Evolutionary conservation across 2,797 vertebrate genomes (phyloP).

Genomic region (Clamator glandarius): DNA sequence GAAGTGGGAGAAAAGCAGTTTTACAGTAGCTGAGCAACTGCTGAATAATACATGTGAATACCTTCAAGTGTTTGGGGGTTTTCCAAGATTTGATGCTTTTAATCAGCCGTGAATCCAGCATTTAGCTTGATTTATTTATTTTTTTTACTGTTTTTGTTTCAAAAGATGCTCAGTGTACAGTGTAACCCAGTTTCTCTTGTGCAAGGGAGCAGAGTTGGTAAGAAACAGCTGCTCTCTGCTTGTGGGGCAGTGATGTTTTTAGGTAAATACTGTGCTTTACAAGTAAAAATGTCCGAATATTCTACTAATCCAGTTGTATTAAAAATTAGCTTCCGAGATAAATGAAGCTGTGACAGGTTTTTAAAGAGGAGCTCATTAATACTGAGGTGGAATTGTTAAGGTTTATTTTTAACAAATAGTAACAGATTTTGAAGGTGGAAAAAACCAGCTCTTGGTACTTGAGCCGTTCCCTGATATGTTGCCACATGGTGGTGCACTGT

Average conservation of each 20-base stretch:
- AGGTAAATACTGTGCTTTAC: neutral
- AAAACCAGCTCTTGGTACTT: neutral
- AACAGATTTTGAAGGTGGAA: neutral
- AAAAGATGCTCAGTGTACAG: neutral
- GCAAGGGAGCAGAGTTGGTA: rapidly evolving
- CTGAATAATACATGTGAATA: constrained; percentile 23
- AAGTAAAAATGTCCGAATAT: neutral
- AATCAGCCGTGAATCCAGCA: neutral
- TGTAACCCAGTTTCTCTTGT: neutral
- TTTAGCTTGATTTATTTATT: neutral
- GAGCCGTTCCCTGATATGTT: constrained; percentile 2
- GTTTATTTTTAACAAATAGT: neutral
- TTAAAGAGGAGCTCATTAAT: neutral
- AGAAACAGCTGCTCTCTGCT: neutral
- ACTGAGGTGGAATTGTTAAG: neutral
- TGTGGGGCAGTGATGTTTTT: neutral
- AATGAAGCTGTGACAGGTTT: neutral
- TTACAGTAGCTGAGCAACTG: neutral
- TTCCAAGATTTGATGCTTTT: neutral
- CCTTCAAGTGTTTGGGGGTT: neutral
- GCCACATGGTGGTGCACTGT: constrained; percentile 70
- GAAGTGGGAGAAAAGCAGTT: neutral
- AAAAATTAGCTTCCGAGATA: neutral
- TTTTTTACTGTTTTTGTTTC: neutral
- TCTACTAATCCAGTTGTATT: neutral